A percentile compares a stretch with the other conserved stretches of the same genome.
phyloP scores from a whole-genome alignment of 1,140 invertebrate genomes.

The Drosophila simulans region DNA sequence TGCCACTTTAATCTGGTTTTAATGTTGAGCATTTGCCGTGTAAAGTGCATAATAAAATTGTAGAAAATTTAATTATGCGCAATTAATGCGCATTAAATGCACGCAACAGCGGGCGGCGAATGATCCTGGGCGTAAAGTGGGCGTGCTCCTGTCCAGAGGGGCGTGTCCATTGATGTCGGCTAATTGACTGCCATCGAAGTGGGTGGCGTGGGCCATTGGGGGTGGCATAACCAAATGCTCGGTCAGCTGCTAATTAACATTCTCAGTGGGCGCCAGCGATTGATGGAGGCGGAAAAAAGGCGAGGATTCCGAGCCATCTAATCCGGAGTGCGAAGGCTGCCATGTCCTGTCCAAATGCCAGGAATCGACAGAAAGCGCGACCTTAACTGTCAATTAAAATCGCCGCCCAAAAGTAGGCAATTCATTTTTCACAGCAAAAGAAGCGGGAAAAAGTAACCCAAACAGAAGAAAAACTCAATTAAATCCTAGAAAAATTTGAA shows the following conservation, averaged over 20 bases:
- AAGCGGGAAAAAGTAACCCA: too few relatives aligned
- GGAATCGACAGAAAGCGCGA: neutral
- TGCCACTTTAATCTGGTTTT: conserved; percentile 65
- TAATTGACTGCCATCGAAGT: conserved; percentile 54
- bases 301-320: conserved; percentile 2
- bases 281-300: conserved; percentile 10
- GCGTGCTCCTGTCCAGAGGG: neutral
- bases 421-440: neutral
- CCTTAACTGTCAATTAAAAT: conserved; percentile 15
- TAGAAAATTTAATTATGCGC: conserved; percentile 77
- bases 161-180: conserved; percentile 48
- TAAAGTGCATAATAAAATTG: conserved; percentile 77
- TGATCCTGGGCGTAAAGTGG: neutral
- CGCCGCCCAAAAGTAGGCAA: neutral
- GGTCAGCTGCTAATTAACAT: conserved; percentile 51
- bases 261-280: conserved; percentile 23
- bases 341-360: neutral
- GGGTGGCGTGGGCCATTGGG: neutral
- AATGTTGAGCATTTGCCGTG: conserved; percentile 55
- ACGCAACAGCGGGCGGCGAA: conserved; percentile 52
- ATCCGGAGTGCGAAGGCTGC: neutral
- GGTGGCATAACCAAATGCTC: conserved; percentile 14
- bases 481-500: too few relatives aligned
- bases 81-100: conserved; percentile 76
- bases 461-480: too few relatives aligned